A percentile compares a stretch with the other conserved stretches of the same genome.
Conservation (phyloP, 2,797 vertebrate species). For the Phalloptychus januarius region DNA sequence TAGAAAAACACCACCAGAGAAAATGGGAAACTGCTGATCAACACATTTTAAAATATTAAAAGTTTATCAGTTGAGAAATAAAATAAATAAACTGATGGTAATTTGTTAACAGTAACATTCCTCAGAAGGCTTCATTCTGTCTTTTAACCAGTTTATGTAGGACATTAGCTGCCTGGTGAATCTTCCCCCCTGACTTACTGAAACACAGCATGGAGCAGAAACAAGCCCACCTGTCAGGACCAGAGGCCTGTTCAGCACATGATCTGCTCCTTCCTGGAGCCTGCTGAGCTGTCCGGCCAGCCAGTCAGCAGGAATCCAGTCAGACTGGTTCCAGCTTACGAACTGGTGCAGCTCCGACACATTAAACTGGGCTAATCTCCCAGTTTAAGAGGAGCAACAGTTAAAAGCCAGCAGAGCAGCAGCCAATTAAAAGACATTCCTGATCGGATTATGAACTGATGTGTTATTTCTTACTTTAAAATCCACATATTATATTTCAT, state of each 20-base stretch:
- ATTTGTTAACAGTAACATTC: not conserved
- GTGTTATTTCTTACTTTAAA: not conserved
- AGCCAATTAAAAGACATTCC: not conserved
- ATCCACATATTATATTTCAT: not conserved
- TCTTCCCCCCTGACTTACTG: not conserved
- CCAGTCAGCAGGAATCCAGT: slow-evolving; percentile 56
- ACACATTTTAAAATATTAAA: not conserved
- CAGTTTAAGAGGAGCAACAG: not conserved
- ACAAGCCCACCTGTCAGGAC: not conserved
- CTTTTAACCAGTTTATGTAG: not conserved
- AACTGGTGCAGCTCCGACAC: not conserved
- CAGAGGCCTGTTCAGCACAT: slow-evolving; percentile 9
- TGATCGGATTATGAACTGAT: not conserved
- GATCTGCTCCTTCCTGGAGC: slow-evolving; percentile 11
- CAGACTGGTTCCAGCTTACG: slow-evolving; percentile 40
- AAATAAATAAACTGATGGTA: not conserved
- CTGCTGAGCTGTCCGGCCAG: slow-evolving; percentile 2
- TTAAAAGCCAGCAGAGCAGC: not conserved
- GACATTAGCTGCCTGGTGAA: not conserved
- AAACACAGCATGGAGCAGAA: not conserved
- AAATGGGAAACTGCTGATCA: not conserved
- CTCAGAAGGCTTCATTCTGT: not conserved
- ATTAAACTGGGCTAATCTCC: not conserved
- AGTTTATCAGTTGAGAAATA: not conserved
- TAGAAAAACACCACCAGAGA: not conserved